Evolutionary conservation across 1,140 invertebrate species (phyloP).

Genomic region (Drosophila serrata): DNA sequence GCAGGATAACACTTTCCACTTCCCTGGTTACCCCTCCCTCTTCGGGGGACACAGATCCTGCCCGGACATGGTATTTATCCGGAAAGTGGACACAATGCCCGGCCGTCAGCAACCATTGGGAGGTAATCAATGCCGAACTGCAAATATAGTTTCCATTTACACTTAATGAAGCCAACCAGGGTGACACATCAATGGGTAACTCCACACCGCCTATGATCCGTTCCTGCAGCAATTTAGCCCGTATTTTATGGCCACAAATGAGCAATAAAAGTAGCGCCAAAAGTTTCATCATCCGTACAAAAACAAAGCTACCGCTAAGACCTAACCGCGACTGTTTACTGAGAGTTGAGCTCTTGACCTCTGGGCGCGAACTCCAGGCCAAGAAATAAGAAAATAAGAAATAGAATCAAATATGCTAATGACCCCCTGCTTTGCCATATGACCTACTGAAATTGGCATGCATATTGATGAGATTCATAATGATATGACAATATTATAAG

Average conservation of each 20-base stretch:
- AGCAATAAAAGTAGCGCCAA: constrained; percentile 21
- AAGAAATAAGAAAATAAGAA: not conserved
- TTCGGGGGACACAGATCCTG: constrained; percentile 28
- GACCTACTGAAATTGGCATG: constrained; percentile 32
- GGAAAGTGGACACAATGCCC: constrained; percentile 50
- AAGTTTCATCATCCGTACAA: constrained; percentile 27
- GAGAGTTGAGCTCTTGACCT: constrained; percentile 32
- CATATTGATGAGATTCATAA: constrained; percentile 30
- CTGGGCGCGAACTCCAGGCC: constrained; percentile 10
- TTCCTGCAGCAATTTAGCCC: constrained; percentile 9
- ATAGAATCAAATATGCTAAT: constrained; percentile 40
- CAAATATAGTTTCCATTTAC: constrained; percentile 40
- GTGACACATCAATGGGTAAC: constrained; percentile 32
- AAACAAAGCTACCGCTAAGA: constrained; percentile 22
- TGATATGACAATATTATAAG: not conserved
- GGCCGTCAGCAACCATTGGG: constrained; percentile 50
- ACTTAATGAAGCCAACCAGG: constrained; percentile 35
- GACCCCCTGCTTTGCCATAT: constrained; percentile 5
- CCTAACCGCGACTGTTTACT: constrained; percentile 19
- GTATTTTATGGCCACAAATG: constrained; percentile 13
- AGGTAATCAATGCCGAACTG: constrained; percentile 39
- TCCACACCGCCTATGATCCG: constrained; percentile 46
- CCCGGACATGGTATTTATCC: constrained; percentile 36
- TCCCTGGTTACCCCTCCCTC: constrained; percentile 23
- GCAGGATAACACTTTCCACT: constrained; percentile 22